Percentiles rank a stretch among this genome's conserved stretches.
These are phyloP conservation scores for Cydia pomonella DNA, from an alignment of 1,140 invertebrate genomes.

Conservation along the genomic window DNA sequence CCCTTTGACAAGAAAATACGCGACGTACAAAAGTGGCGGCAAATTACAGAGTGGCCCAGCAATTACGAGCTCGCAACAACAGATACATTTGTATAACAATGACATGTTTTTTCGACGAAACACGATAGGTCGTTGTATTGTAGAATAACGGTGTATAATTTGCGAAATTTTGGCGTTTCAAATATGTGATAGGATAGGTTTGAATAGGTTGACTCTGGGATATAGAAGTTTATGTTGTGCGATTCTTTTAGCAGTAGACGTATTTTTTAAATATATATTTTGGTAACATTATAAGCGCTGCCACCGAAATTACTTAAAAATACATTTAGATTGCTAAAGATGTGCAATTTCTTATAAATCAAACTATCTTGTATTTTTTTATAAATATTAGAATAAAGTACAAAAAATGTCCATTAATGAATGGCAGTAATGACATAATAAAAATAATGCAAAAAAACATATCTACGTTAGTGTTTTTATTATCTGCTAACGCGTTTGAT, in stretches of 20 bases:
- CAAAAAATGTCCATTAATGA: no score
- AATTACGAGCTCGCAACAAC: constrained; percentile 68
- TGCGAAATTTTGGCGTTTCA: constrained; percentile 3
- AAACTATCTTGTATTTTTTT: background rate
- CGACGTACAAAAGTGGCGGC: constrained; percentile 35
- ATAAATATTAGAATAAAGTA: no score
- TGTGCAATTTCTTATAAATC: background rate
- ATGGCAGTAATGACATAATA: background rate
- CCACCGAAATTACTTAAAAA: no score
- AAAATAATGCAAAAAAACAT: background rate
- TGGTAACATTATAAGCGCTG: no score
- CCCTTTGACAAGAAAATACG: constrained; percentile 21
- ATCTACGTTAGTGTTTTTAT: background rate
- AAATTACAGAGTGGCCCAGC: constrained; percentile 69
- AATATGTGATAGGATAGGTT: constrained; percentile 13
- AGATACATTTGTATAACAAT: constrained; percentile 79
- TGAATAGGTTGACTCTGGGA: background rate
- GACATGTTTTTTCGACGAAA: constrained; percentile 63
- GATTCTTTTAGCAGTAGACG: background rate
- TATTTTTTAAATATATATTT: no score
- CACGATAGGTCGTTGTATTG: constrained; percentile 51
- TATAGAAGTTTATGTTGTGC: background rate
- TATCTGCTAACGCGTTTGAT: background rate
- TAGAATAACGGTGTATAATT: constrained; percentile 24
- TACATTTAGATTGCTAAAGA: background rate